phyloP scores from a whole-genome alignment of 2,113 vertebrate species.

The Plecotus auritus region DNA sequence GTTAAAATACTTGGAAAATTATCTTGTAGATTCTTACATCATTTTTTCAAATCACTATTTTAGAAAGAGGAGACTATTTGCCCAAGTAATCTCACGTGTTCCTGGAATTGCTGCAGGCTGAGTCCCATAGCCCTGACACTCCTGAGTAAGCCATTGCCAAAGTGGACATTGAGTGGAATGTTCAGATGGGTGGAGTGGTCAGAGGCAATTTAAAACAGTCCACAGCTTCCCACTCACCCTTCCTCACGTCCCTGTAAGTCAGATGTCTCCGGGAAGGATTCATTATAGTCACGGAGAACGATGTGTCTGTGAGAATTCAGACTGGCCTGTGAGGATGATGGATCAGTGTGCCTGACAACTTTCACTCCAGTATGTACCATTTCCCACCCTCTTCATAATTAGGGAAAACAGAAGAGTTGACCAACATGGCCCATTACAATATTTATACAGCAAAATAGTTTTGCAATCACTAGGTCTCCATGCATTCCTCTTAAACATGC shows the following conservation, averaged over 20 bases:
- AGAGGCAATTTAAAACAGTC: neutral
- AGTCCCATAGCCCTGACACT: neutral
- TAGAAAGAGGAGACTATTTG: neutral
- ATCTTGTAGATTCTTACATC: neutral
- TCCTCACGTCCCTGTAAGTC: neutral
- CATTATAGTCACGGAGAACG: neutral
- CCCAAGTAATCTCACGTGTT: neutral
- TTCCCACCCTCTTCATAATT: neutral
- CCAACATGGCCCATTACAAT: neutral
- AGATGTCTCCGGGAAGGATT: neutral
- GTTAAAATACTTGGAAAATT: neutral
- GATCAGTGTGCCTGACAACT: neutral
- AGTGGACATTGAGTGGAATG: neutral
- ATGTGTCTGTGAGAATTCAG: neutral
- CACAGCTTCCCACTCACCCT: neutral
- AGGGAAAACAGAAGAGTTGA: neutral
- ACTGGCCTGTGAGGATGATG: neutral
- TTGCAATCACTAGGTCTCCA: neutral
- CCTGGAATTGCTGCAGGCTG: neutral
- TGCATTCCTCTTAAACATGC: neutral
- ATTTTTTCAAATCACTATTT: neutral
- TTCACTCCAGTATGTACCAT: neutral
- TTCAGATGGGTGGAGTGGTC: neutral
- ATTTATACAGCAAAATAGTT: neutral
- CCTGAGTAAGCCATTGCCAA: neutral